phyloP scores from a whole-genome alignment of 1,140 invertebrate genomes.

The Lepidurus couesii region DNA sequence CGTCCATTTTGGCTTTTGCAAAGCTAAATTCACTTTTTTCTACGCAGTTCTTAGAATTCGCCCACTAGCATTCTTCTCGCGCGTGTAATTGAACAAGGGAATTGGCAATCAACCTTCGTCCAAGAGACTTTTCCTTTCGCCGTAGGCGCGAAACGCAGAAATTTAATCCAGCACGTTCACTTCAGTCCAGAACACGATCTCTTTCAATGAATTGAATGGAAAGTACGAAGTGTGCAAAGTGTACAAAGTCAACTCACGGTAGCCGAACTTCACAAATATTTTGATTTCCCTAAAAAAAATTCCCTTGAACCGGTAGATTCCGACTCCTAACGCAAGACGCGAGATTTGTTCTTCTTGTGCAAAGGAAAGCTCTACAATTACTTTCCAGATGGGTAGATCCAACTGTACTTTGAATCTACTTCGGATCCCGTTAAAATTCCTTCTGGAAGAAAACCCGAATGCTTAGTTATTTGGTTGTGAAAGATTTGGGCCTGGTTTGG shows the following conservation, averaged over 20 bases:
- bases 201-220: too few species aligned
- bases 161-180: too few species aligned
- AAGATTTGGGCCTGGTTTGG: too few species aligned
- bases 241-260: too few species aligned
- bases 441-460: neutral
- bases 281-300: too few species aligned
- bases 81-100: too few species aligned
- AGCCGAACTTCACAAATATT: too few species aligned
- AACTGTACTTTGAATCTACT: neutral
- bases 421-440: neutral
- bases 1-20: neutral
- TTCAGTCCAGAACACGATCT: too few species aligned
- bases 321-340: too few species aligned
- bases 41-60: neutral
- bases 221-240: too few species aligned
- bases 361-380: neutral
- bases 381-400: neutral
- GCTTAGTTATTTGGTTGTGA: neutral
- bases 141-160: neutral
- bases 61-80: neutral
- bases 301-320: too few species aligned
- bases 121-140: neutral
- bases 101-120: too few species aligned
- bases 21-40: neutral
- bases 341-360: neutral